Base-by-base conservation (phyloP, 2,797 vertebrate species). In the Coracias cyanogaster region DNA sequence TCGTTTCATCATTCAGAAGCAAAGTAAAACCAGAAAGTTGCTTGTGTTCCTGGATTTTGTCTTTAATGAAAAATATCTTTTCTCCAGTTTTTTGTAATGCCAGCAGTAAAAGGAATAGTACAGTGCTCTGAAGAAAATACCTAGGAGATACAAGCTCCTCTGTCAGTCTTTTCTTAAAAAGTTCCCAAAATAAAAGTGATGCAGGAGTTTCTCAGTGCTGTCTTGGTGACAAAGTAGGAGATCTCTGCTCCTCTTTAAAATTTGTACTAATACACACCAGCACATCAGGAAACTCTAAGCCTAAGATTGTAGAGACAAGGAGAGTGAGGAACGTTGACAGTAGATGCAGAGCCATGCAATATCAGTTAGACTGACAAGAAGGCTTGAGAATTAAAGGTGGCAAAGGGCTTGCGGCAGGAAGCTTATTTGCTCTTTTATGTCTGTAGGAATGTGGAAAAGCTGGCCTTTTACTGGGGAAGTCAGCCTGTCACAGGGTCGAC, bases 1-100 rank as follows among this genome's bases (percentile, higher is more conserved):
- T 96, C 46, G 16, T 93, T 97, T 97, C 72, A 83, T 70, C 66
- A 93, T 70, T 96, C 78, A 86, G 82, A 96, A 95, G 70, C 81
- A 95, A 97, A 97, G 64, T 35, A 95, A 97, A 96, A 94, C 4
- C 83, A 95, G 86, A 94, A 89, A 77, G 33, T 29, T 86, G 31
- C 37, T 49, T 31, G n/a, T 83, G 79, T 88, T 91, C 22, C 37
- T 94, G 57, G 62, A 77, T 80, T 93, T 92, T 90, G 77, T 54
- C 62, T 89, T 74, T 49, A 77, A 82, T 71, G n/a, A 85, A 86
- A 94, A 93, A 55, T 93, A 72, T 10, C 10, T 76, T 86, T 82
- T 57, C 64, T 86, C 41, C 37, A 43, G 39, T 72, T 82, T 67
- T 83, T 49, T 79, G 7, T 83, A 85, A 77, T 37, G 45, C 8